Evolutionary conservation across 2,113 vertebrate species (phyloP).

Genomic region (Phalacrocorax aristotelis): DNA sequence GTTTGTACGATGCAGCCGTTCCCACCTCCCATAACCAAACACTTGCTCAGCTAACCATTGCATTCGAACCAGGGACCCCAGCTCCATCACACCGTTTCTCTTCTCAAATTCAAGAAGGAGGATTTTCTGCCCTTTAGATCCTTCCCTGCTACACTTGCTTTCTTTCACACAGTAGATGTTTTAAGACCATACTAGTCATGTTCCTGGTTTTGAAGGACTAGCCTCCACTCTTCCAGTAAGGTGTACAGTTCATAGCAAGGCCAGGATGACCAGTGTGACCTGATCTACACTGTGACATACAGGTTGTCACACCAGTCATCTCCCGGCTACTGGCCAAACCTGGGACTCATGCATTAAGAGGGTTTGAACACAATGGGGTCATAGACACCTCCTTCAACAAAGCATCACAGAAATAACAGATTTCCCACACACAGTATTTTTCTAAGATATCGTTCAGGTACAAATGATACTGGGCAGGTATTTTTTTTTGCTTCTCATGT

Average conservation of each 20-base stretch:
- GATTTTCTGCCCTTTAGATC: background rate
- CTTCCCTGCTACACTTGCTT: background rate
- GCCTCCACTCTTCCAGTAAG: background rate
- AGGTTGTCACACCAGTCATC: background rate
- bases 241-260: background rate
- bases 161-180: background rate
- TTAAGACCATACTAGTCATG: background rate
- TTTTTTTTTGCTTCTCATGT: background rate
- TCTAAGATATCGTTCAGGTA: background rate
- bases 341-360: background rate
- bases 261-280: background rate
- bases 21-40: background rate
- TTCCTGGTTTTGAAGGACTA: background rate
- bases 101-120: background rate
- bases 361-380: background rate
- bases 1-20: background rate
- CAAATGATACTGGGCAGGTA: background rate
- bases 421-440: background rate
- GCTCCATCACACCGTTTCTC: background rate
- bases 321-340: background rate
- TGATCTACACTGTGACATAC: background rate
- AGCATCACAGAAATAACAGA: background rate
- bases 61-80: background rate
- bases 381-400: background rate
- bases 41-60: background rate